Evolutionary conservation across 2,113 vertebrate species (phyloP).

Genomic region (Penelope pileata): DNA sequence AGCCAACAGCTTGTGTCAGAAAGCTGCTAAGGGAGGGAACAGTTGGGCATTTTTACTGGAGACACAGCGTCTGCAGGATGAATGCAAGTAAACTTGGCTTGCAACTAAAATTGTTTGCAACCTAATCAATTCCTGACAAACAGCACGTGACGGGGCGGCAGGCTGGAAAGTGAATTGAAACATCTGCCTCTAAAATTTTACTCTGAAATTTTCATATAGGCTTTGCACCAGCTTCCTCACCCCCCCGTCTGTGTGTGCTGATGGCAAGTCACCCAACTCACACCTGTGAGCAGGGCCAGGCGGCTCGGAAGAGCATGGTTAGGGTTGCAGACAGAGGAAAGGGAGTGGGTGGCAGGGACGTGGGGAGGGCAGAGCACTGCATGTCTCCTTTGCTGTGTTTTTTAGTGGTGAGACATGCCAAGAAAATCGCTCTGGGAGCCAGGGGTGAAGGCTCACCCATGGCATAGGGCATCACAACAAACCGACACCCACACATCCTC

Average conservation of each 20-base stretch:
- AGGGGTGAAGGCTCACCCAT: not conserved
- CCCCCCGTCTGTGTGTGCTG: accelerated
- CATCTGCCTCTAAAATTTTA: not conserved
- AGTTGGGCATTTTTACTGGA: constrained; percentile 33
- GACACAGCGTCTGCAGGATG: not conserved
- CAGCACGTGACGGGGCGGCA: accelerated
- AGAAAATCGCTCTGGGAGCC: not conserved
- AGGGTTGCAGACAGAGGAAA: not conserved
- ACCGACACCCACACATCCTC: not conserved
- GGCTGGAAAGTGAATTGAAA: accelerated
- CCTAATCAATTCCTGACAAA: constrained; percentile 5
- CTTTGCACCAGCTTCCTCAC: not conserved
- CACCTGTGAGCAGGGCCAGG: accelerated
- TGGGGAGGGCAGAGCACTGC: not conserved
- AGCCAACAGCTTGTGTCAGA: constrained; percentile 53
- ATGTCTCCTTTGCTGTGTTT: not conserved
- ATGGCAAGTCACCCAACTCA: too few relatives aligned
- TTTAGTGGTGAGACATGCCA: not conserved
- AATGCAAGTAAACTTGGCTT: not conserved
- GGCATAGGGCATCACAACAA: not conserved
- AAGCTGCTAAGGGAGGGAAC: constrained; percentile 43
- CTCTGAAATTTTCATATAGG: not conserved
- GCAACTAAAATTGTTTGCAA: not conserved
- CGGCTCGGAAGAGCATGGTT: accelerated
- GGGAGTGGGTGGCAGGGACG: not conserved